Conservation (phyloP, 2,113 vertebrate genomes). For the Vanacampus margaritifer region DNA sequence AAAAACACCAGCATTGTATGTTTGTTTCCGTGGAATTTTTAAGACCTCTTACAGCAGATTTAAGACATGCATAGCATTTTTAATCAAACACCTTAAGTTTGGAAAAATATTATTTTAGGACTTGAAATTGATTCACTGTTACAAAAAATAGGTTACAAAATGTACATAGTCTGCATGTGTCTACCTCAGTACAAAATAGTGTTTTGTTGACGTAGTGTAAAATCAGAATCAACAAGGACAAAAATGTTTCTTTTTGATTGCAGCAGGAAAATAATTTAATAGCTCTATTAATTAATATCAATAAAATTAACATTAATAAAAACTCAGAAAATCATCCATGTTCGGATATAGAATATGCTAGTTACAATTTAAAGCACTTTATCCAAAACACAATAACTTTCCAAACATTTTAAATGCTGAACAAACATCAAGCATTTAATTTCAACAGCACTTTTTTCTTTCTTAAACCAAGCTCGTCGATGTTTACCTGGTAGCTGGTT, state of each 20-base stretch:
- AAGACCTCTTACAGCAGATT: neutral
- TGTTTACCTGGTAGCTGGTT: constrained; percentile 47
- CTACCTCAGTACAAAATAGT: too few relatives aligned
- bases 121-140: too few relatives aligned
- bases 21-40: neutral
- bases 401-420: neutral
- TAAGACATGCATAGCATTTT: neutral
- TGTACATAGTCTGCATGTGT: too few relatives aligned
- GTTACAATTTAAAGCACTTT: neutral
- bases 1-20: neutral
- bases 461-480: neutral
- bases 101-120: too few relatives aligned
- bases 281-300: too few relatives aligned
- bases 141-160: too few relatives aligned
- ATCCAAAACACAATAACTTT: neutral
- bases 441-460: neutral
- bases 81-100: neutral
- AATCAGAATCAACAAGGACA: too few relatives aligned
- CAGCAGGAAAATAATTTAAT: too few relatives aligned
- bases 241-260: too few relatives aligned
- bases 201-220: too few relatives aligned
- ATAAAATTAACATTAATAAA: too few relatives aligned
- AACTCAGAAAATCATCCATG: neutral
- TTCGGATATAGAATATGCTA: neutral
- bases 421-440: neutral